A percentile compares a stretch with the other conserved stretches of the same genome.
phyloP scores from a whole-genome alignment of 1,140 invertebrate species.

The Drosophila sproati region DNA sequence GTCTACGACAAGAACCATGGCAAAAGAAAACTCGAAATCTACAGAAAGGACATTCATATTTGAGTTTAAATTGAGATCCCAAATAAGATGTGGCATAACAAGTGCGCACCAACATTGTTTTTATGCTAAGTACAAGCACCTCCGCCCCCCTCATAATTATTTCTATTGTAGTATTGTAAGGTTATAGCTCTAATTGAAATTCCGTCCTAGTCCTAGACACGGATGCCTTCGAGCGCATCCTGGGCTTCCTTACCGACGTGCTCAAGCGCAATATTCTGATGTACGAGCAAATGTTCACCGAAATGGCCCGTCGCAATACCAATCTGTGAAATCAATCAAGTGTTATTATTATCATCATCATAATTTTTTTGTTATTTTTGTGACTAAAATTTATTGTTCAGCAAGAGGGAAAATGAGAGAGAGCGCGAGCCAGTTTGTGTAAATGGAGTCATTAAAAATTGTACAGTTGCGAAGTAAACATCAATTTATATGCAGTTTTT shows the following conservation, averaged over 20 bases:
- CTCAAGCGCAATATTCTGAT: constrained; percentile 80
- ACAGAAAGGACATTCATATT: no score
- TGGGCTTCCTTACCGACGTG: constrained; percentile 79
- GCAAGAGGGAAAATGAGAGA: neutral
- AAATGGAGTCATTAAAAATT: constrained; percentile 47
- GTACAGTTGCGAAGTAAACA: constrained; percentile 34
- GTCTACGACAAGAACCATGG: no score
- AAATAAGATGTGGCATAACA: no score
- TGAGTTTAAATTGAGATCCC: no score
- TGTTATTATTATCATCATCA: constrained; percentile 2
- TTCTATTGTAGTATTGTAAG: neutral
- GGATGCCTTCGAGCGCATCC: constrained; percentile 77
- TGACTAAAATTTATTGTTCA: constrained; percentile 33
- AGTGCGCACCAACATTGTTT: neutral
- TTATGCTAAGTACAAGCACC: neutral
- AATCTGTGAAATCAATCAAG: constrained; percentile 47
- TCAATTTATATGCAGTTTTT: constrained; percentile 30
- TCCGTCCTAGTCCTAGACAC: constrained; percentile 79
- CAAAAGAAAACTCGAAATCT: no score
- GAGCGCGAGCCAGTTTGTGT: neutral
- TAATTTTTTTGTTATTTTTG: constrained; percentile 6
- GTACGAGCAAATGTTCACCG: constrained; percentile 77
- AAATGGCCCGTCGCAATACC: constrained; percentile 68
- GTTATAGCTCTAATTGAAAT: constrained; percentile 16
- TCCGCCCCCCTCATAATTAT: neutral